Conservation (phyloP, 2,888 invertebrate species). For the Drosophila algonquin region DNA sequence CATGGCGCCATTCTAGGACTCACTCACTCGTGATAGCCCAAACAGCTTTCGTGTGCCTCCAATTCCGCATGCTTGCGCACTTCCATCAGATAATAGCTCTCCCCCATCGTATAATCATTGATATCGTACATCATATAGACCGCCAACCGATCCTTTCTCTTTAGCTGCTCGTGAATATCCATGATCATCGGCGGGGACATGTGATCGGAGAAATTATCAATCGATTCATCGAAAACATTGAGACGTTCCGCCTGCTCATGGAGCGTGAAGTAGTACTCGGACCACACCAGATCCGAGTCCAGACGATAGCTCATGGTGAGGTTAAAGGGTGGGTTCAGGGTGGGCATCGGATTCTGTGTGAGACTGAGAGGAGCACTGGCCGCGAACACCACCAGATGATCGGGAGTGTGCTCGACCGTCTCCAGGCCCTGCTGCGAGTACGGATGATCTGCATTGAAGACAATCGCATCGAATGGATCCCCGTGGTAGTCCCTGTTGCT, state of each 20-base stretch:
- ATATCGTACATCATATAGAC: slow-evolving; percentile 53
- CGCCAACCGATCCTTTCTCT: slow-evolving; percentile 20
- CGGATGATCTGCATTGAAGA: slow-evolving; percentile 50
- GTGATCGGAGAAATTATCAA: background rate
- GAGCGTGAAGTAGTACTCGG: slow-evolving; percentile 43
- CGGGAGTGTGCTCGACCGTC: background rate
- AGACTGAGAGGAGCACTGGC: slow-evolving; percentile 30
- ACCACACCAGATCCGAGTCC: slow-evolving; percentile 61
- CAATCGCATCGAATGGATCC: slow-evolving; percentile 50
- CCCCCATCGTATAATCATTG: slow-evolving; percentile 11
- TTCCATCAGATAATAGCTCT: slow-evolving; percentile 51
- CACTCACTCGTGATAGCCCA: slow-evolving; percentile 31
- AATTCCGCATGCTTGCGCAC: slow-evolving; percentile 41
- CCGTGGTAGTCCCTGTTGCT: slow-evolving; percentile 8
- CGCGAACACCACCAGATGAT: slow-evolving; percentile 48
- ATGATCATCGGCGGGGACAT: background rate
- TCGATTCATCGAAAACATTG: slow-evolving; percentile 16
- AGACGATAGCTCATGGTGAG: slow-evolving; percentile 64
- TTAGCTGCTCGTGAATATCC: slow-evolving; percentile 3
- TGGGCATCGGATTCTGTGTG: slow-evolving; percentile 5
- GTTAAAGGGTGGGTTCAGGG: slow-evolving; percentile 40
- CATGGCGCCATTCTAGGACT: background rate
- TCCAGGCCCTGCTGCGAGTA: slow-evolving; percentile 39
- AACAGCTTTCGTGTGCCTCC: slow-evolving; percentile 38
- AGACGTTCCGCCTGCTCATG: background rate